Evolutionary conservation across 1,140 invertebrate genomes (phyloP), one percentile per base, ranked within the genome.

Genomic region (Macrocentrus cingulum): DNA sequence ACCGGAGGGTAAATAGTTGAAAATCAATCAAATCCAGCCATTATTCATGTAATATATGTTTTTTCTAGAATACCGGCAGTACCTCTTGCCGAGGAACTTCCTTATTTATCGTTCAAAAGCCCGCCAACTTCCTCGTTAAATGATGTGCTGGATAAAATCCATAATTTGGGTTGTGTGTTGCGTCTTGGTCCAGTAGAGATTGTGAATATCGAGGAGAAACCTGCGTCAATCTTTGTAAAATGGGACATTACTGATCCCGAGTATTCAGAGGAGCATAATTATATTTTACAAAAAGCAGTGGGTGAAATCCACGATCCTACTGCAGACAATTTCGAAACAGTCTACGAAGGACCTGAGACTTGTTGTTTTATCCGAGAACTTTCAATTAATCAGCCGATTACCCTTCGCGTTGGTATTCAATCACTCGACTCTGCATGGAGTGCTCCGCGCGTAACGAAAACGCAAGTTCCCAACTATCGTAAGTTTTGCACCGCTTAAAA

Each of bases 161-260:
- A 59, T 6, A 56, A 62, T 8, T 55, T 66, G 11, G 66, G 59
- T 44, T 61, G 54, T 11, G 58, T 48, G 16, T 20, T 60, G 9
- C 59, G 60, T 19, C 61, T 63, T 7, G 61, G 63, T 13, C 66
- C 66, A 1, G 67, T 56, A 18, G 61, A 69, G 16, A 64, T 69
- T 56, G 58, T 36, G 2, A 62, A 61, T 7, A 62, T 69, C 11
- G 61, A 63, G 13, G 66, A 69, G n/a, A 66, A 65, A 50, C 67
- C 67, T 0, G 66, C 55, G 2, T 63, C 60, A 18, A 46, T 69
- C 23, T 67, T 59, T 18, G 36, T 69, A 2, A 69, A 62, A 45
- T 69, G 67, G 67, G 45, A 64, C 9, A 46, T 69, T 23, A 53
- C 44, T 7, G 64, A 69, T 63, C 61, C 67, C 6, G 66, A 69